phyloP scores from a whole-genome alignment of 2,888 invertebrate genomes.

The Leucania comma region DNA sequence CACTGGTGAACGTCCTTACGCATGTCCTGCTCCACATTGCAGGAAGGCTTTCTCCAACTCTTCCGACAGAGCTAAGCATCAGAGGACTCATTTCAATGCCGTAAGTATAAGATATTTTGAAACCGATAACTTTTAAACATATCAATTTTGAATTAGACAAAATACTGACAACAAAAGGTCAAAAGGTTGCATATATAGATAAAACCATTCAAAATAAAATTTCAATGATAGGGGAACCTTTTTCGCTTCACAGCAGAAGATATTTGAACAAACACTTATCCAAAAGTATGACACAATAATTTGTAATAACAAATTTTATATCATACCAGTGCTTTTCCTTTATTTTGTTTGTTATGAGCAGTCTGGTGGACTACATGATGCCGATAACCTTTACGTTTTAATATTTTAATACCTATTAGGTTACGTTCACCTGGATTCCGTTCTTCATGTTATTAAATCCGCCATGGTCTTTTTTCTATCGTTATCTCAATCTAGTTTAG shows the following conservation, averaged over 20 bases:
- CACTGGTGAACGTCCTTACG: constrained; percentile 98
- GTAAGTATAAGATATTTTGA: constrained; percentile 91
- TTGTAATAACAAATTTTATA: constrained; percentile 2
- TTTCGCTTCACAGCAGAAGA: constrained; percentile 9
- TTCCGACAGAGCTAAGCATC: constrained; percentile 99
- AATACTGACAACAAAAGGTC: background rate
- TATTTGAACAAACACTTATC: constrained; percentile 6
- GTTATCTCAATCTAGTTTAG: background rate
- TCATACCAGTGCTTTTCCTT: constrained; percentile 1
- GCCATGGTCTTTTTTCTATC: background rate
- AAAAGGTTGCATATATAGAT: background rate
- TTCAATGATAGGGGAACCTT: too few species aligned
- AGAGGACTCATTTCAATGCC: constrained; percentile 99
- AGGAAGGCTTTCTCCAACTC: constrained; percentile 99
- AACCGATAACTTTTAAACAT: background rate
- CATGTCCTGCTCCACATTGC: constrained; percentile 98
- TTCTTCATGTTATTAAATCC: background rate
- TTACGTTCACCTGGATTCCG: background rate
- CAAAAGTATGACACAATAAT: constrained; percentile 8
- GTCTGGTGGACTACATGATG: background rate
- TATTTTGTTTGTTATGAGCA: background rate
- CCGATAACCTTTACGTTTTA: constrained; percentile 8
- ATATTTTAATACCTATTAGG: background rate
- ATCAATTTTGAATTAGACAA: background rate
- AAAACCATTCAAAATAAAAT: constrained; percentile 6